Conservation (phyloP, 2,113 vertebrate genomes). For the Arvicanthis niloticus region DNA sequence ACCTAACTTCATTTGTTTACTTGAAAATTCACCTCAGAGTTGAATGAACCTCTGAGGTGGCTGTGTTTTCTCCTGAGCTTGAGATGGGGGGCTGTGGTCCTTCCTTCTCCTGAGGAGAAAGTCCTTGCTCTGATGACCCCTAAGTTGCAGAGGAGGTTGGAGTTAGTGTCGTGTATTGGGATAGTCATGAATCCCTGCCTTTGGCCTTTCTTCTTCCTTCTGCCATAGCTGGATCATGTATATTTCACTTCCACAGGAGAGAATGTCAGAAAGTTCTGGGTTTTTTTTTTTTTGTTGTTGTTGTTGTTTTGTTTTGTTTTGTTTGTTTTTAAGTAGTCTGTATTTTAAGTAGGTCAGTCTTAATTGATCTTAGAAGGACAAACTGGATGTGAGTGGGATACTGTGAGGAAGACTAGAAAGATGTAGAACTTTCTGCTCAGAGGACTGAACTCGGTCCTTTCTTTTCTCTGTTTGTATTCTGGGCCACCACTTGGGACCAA, state of each 20-base stretch:
- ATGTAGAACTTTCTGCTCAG: not conserved
- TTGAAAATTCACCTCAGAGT: constrained; percentile 81
- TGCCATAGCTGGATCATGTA: constrained; percentile 83
- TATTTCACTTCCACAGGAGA: constrained; percentile 86
- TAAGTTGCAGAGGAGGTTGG: constrained; percentile 72
- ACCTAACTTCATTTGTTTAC: constrained; percentile 84
- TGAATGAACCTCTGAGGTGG: constrained; percentile 71
- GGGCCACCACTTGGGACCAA: constrained; percentile 67
- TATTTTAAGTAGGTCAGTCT: constrained; percentile 82
- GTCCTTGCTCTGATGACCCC: constrained; percentile 72
- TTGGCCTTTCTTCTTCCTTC: constrained; percentile 83
- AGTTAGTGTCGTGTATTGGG: constrained; percentile 72
- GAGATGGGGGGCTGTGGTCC: constrained; percentile 51
- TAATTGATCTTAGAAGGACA: constrained; percentile 81
- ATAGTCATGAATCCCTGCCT: constrained; percentile 79
- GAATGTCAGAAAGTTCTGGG: constrained; percentile 83
- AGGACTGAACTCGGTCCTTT: constrained; percentile 46
- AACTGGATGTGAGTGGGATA: constrained; percentile 61
- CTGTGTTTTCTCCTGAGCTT: constrained; percentile 77
- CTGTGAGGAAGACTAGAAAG: constrained; percentile 78
- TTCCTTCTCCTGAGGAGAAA: constrained; percentile 77
- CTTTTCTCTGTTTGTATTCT: constrained; percentile 55
- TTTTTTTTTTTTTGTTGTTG: constrained; percentile 15
- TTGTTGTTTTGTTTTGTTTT: no score
- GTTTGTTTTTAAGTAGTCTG: constrained; percentile 87